Percentiles rank a stretch among this genome's conserved stretches.
Evolutionary conservation across 2,888 invertebrate species (phyloP).

Genomic region (Operophtera brumata): DNA sequence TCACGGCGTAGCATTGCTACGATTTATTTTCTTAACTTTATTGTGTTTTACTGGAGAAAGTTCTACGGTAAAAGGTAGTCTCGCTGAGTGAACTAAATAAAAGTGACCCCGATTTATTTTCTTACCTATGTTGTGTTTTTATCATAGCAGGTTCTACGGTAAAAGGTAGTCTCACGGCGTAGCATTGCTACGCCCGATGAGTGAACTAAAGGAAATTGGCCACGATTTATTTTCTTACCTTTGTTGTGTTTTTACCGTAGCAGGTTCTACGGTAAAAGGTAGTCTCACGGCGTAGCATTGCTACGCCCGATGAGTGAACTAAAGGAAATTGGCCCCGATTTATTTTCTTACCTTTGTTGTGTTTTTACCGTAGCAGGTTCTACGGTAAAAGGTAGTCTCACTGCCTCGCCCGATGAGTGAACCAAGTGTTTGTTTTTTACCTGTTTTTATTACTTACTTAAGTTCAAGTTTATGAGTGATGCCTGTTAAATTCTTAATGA

Average conservation of each 20-base stretch:
- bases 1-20: background rate
- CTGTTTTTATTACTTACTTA: slow-evolving; percentile 3
- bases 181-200: background rate
- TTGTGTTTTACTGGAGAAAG: too few relatives aligned
- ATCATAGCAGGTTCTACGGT: too few relatives aligned
- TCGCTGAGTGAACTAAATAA: too few relatives aligned
- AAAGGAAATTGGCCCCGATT: too few relatives aligned
- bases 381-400: background rate
- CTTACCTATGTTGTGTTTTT: too few relatives aligned
- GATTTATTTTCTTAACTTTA: too few relatives aligned
- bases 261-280: background rate
- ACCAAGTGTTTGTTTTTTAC: background rate
- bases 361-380: background rate
- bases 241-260: too few relatives aligned
- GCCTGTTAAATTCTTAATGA: slow-evolving; percentile 21
- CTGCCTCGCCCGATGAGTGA: background rate
- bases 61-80: too few relatives aligned
- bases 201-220: too few relatives aligned
- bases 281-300: background rate
- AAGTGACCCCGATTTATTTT: too few relatives aligned
- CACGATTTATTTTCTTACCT: too few relatives aligned
- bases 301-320: background rate
- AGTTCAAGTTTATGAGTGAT: slow-evolving; percentile 11
- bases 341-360: too few relatives aligned
- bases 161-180: background rate